Base-by-base conservation (phyloP, 2,888 invertebrate genomes). In the Bombylius discolor region DNA sequence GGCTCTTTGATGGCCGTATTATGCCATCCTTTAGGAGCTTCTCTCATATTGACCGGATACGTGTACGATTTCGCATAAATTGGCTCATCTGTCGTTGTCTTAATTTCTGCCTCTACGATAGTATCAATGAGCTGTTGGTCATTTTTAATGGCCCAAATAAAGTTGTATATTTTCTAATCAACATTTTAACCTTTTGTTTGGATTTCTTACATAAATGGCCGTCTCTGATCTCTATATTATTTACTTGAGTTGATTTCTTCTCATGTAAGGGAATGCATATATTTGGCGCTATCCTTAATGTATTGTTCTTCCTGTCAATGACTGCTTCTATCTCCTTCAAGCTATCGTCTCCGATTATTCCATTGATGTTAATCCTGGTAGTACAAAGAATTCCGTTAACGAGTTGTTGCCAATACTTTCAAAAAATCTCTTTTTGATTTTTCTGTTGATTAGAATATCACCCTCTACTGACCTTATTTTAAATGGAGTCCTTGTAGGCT, bases 41-140 rank as follows among this genome's bases (percentile, higher is more conserved):
- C 3, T 57, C 63, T 61, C 57, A 67, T 65, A 32, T 65, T 57
- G 33, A 66, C 61, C 0, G 68, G 69, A 51, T 66, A 67, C 12
- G 67, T 49, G 55, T 69, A 69, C 1, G 63, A 59, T 62, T 66
- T 67, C 5, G 62, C 53, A 52, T 60, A 61, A 9, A 67, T 61
- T 5, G 67, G 68, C 7, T 52, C 50, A 32, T 62, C 56, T 39
- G 61, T 56, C 7, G 56, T 60, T 2, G 65, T 65, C 47, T 59
- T 53, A 12, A 72, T 72, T 46, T 63, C 49, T 49, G 71, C 70
- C 58, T 64, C 66, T 2, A 68, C 60, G 14, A 23, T 53, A 1
- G 56, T 58, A 8, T 53, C 48, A 5, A 55, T 39, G 45, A 52
- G 39, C 13, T 58, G 55, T 23, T 49, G n/a, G 12, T 54, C 52